Evolutionary conservation across 2,113 vertebrate genomes (phyloP).

Genomic region (Calypte anna): DNA sequence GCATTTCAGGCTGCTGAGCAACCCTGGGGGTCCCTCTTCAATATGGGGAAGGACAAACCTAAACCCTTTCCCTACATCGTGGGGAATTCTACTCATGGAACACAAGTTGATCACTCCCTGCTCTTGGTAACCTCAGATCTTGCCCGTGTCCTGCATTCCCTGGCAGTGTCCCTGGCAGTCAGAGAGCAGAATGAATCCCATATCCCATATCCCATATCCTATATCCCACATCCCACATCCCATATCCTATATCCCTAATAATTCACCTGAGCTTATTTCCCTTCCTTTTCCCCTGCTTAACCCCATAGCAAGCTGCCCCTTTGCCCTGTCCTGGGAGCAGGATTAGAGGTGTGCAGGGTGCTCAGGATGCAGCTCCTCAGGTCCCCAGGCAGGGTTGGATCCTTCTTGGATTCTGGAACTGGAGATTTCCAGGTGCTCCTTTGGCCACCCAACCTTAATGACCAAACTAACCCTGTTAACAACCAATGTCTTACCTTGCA

Average conservation of each 20-base stretch:
- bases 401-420: not conserved
- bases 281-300: conserved; percentile 18
- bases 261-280: not conserved
- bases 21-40: not conserved
- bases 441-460: conserved; percentile 9
- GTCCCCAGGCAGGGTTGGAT: not conserved
- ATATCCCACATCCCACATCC: not conserved
- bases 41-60: not conserved
- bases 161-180: not conserved
- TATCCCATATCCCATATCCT: not conserved
- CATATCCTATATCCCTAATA: not conserved
- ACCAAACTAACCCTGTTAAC: conserved; percentile 76
- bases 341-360: not conserved
- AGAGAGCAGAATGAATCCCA: too few species aligned
- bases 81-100: accelerated
- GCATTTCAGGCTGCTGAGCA: not conserved
- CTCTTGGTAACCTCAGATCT: not conserved
- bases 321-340: accelerated
- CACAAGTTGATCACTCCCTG: not conserved
- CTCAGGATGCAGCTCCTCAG: not conserved
- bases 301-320: not conserved
- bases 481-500: conserved; percentile 79
- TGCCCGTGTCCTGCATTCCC: accelerated
- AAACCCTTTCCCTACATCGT: accelerated
- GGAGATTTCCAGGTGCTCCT: not conserved